These are phyloP conservation scores for Lipotes vexillifer DNA, from an alignment of 2,113 vertebrate genomes.

Conservation along the genomic window DNA sequence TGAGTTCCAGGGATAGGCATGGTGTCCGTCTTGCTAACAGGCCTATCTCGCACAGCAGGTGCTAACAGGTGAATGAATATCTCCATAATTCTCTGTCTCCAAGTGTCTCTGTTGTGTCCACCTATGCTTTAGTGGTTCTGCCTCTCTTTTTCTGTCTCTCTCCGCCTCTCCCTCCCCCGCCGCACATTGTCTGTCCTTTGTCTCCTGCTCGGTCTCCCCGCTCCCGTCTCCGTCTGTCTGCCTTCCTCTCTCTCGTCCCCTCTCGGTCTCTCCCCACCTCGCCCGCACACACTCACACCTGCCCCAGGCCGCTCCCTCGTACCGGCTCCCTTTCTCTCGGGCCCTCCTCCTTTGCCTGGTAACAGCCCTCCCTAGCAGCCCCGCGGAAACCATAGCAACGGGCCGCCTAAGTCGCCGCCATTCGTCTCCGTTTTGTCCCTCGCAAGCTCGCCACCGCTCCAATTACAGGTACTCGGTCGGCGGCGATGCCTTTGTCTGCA, in stretches of 20 bases:
- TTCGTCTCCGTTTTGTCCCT: conserved; percentile 67
- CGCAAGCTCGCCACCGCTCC: conserved; percentile 41
- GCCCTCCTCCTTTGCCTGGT: conserved; percentile 63
- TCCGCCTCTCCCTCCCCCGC: not conserved
- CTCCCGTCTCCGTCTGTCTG: not conserved
- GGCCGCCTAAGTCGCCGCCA: conserved; percentile 31
- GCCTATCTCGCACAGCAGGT: not conserved
- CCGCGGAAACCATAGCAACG: conserved; percentile 64
- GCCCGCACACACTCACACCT: not conserved
- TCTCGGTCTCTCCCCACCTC: not conserved
- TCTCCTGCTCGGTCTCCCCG: not conserved
- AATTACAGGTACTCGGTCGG: conserved; percentile 61
- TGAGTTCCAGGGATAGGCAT: not conserved
- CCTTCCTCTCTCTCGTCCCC: not conserved
- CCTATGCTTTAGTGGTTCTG: not conserved
- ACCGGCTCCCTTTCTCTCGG: conserved; percentile 19
- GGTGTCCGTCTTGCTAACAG: not conserved
- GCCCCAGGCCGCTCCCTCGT: not conserved
- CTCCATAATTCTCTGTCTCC: not conserved
- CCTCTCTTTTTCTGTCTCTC: not conserved
- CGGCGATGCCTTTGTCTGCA: conserved; percentile 39
- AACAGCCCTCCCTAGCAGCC: conserved; percentile 47
- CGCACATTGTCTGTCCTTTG: not conserved
- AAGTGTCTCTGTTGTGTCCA: not conserved
- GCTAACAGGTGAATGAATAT: not conserved